phyloP scores from a whole-genome alignment of 1,140 invertebrate species.

The Schmidtea mediterranea region DNA sequence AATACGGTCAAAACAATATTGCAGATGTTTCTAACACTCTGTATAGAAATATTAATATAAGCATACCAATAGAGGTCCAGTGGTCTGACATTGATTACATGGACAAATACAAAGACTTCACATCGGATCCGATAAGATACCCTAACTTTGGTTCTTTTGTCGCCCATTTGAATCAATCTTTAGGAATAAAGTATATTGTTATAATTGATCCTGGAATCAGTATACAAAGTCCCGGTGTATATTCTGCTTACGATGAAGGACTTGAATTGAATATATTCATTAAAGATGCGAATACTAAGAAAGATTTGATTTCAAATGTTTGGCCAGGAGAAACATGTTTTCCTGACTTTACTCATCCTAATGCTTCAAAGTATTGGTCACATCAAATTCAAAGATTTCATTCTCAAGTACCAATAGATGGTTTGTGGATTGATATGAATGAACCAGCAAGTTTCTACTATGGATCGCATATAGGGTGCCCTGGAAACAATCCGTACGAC shows the following conservation, averaged over 20 bases:
- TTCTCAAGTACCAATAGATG: constrained; percentile 40
- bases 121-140: constrained; percentile 15
- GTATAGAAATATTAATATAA: constrained; percentile 39
- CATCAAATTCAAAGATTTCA: too few species aligned
- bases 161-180: constrained; percentile 13
- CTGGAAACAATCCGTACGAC: constrained; percentile 32
- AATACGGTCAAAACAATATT: constrained; percentile 33
- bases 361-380: constrained; percentile 42
- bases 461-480: constrained; percentile 33
- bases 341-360: constrained; percentile 58
- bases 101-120: constrained; percentile 15
- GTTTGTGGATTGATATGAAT: constrained; percentile 41
- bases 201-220: constrained; percentile 12
- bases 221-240: constrained; percentile 20
- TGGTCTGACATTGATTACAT: too few species aligned
- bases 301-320: constrained; percentile 31
- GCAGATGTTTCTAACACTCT: constrained; percentile 15
- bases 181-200: constrained; percentile 18
- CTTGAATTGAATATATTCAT: constrained; percentile 43
- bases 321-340: constrained; percentile 46
- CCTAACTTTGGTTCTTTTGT: constrained; percentile 15
- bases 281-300: constrained; percentile 14
- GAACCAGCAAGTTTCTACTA: constrained; percentile 54
- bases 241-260: constrained; percentile 46
- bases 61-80: constrained; percentile 33